Conservation (phyloP, 2,797 vertebrate genomes). For the Enteromius anoplus region DNA sequence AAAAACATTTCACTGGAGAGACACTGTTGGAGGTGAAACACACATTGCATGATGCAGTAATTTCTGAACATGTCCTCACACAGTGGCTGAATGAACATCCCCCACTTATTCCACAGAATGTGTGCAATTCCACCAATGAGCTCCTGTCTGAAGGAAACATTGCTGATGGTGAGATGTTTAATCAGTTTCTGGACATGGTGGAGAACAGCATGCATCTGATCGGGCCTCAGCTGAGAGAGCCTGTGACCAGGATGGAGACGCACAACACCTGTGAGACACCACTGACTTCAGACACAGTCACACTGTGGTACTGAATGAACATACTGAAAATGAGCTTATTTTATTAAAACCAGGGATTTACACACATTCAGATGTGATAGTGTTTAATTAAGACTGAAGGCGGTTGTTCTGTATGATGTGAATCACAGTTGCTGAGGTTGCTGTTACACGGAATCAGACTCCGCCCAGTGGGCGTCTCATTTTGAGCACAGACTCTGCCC, state of each 20-base stretch:
- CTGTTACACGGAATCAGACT: constrained; percentile 60
- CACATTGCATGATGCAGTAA: too few relatives aligned
- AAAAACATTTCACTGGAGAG: too few relatives aligned
- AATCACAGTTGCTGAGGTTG: constrained; percentile 67
- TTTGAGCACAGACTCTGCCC: constrained; percentile 65
- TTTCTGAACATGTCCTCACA: too few relatives aligned
- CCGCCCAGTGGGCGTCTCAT: constrained; percentile 68
- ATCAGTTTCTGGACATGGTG: constrained; percentile 35
- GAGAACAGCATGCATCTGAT: constrained; percentile 54
- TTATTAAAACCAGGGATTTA: not conserved
- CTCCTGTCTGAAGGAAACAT: constrained; percentile 30
- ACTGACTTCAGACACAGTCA: not conserved
- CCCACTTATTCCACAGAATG: too few relatives aligned
- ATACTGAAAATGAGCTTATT: not conserved
- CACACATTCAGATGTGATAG: not conserved
- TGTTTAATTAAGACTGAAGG: not conserved
- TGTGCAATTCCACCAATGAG: not conserved
- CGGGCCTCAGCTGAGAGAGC: constrained; percentile 47
- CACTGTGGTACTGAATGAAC: not conserved
- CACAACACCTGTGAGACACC: constrained; percentile 19
- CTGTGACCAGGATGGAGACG: constrained; percentile 33
- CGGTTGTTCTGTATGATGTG: constrained; percentile 3
- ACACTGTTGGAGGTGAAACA: too few relatives aligned
- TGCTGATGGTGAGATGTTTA: not conserved
- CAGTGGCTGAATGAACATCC: too few relatives aligned